These are phyloP conservation scores for Alcis repandata DNA, from an alignment of 2,888 invertebrate species.

Conservation along the genomic window DNA sequence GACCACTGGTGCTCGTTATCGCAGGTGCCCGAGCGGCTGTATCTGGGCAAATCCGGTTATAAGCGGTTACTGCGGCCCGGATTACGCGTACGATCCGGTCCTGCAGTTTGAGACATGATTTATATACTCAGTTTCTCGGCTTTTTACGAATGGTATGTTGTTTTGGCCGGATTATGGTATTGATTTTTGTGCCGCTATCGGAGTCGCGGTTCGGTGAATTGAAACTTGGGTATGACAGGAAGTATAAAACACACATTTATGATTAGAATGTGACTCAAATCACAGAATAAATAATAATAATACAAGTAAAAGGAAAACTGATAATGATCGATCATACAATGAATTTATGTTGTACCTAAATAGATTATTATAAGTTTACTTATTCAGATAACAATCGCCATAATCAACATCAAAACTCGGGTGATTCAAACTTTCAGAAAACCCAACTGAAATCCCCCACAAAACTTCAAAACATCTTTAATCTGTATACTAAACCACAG, in stretches of 20 bases:
- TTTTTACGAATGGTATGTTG: constrained; percentile 50
- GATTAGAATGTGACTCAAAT: neutral
- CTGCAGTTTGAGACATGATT: constrained; percentile 78
- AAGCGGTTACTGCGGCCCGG: constrained; percentile 76
- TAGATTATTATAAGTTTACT: too few relatives aligned
- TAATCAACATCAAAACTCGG: too few relatives aligned
- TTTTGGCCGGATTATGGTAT: constrained; percentile 32
- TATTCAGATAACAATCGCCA: too few relatives aligned
- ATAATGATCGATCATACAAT: neutral
- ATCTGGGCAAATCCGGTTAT: constrained; percentile 73
- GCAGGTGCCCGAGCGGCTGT: constrained; percentile 76
- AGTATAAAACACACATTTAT: neutral
- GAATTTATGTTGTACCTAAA: too few relatives aligned
- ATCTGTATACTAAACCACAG: constrained; percentile 26
- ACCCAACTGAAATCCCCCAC: neutral
- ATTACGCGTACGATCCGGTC: constrained; percentile 81
- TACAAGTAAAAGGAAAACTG: too few relatives aligned
- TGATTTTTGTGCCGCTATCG: constrained; percentile 30
- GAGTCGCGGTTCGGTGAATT: constrained; percentile 1
- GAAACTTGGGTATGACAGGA: constrained; percentile 4
- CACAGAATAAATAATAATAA: neutral
- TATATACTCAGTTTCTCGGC: constrained; percentile 59
- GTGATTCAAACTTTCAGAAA: neutral
- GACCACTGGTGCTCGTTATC: constrained; percentile 67
- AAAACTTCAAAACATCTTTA: constrained; percentile 10